Conservation (phyloP, 1,140 invertebrate species). For the Charaxes varanes region DNA sequence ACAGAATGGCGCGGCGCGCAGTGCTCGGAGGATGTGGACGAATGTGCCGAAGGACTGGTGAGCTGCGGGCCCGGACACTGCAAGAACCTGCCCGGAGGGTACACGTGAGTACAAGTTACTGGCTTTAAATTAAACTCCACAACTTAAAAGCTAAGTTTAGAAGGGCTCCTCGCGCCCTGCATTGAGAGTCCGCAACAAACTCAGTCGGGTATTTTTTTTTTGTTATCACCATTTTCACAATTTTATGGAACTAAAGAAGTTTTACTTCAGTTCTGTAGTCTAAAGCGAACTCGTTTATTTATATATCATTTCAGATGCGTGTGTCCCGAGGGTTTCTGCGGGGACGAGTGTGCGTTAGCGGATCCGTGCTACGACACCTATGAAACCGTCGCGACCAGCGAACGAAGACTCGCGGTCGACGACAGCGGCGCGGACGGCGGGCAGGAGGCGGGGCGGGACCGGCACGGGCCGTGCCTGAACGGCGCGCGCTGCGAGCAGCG, state of each 20-base stretch:
- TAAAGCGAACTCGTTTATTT: background rate
- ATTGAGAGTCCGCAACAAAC: too few species aligned
- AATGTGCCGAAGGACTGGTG: constrained; percentile 79
- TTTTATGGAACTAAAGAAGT: too few species aligned
- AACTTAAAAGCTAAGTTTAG: too few species aligned
- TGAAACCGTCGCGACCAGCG: background rate
- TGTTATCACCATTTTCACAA: too few species aligned
- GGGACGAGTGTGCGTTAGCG: constrained; percentile 78
- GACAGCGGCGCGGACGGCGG: background rate
- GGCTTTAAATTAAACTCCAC: too few species aligned
- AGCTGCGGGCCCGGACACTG: constrained; percentile 87
- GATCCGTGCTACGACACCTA: constrained; percentile 81
- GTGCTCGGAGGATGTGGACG: constrained; percentile 92
- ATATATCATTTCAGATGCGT: constrained; percentile 52
- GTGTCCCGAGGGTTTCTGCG: constrained; percentile 79
- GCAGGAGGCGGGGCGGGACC: constrained; percentile 6
- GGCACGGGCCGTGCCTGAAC: constrained; percentile 76
- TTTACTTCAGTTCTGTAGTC: too few species aligned
- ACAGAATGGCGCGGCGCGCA: constrained; percentile 84
- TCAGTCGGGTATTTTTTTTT: too few species aligned
- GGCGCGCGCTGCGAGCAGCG: constrained; percentile 78
- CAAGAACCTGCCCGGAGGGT: constrained; percentile 84
- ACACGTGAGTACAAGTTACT: constrained; percentile 80
- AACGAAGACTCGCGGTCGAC: constrained; percentile 2
- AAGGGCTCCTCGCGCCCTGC: too few species aligned